These are phyloP conservation scores for Stenichneumon culpator DNA, from an alignment of 2,888 invertebrate species.

Conservation along the genomic window DNA sequence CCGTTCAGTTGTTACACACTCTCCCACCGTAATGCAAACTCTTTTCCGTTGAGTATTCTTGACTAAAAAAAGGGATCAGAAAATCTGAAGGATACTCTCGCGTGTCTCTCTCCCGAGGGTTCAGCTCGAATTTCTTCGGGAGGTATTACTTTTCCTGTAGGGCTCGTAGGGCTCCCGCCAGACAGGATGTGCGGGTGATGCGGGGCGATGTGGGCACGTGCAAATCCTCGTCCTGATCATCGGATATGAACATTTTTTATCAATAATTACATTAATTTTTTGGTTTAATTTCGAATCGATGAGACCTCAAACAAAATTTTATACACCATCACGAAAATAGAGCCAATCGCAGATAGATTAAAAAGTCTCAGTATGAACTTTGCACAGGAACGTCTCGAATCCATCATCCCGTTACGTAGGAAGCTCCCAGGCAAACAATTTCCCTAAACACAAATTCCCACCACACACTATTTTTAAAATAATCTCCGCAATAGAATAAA, in stretches of 20 bases:
- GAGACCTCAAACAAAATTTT: too few relatives aligned
- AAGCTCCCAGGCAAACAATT: too few relatives aligned
- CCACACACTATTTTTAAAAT: too few relatives aligned
- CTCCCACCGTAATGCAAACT: constrained; percentile 24
- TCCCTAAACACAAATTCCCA: too few relatives aligned
- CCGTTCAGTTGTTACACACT: constrained; percentile 55
- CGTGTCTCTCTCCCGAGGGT: constrained; percentile 39
- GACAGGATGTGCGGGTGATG: constrained; percentile 67
- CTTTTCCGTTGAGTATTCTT: constrained; percentile 16
- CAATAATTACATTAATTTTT: not conserved
- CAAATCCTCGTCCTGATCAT: constrained; percentile 13
- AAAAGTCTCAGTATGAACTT: too few relatives aligned
- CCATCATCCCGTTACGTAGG: too few relatives aligned
- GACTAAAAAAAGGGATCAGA: constrained; percentile 47
- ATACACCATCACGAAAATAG: too few relatives aligned
- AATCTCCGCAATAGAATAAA: too few relatives aligned
- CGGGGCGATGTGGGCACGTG: constrained; percentile 57
- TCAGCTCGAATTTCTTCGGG: constrained; percentile 60
- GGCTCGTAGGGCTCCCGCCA: constrained; percentile 41
- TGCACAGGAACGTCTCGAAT: too few relatives aligned
- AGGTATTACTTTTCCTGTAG: constrained; percentile 65
- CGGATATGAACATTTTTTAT: not conserved
- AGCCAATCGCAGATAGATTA: too few relatives aligned
- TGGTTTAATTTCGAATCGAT: not conserved
- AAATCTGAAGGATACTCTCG: constrained; percentile 59